Percentiles rank a stretch among this genome's conserved stretches.
phyloP scores from a whole-genome alignment of 2,113 vertebrate species.

The Lophura nycthemera region DNA sequence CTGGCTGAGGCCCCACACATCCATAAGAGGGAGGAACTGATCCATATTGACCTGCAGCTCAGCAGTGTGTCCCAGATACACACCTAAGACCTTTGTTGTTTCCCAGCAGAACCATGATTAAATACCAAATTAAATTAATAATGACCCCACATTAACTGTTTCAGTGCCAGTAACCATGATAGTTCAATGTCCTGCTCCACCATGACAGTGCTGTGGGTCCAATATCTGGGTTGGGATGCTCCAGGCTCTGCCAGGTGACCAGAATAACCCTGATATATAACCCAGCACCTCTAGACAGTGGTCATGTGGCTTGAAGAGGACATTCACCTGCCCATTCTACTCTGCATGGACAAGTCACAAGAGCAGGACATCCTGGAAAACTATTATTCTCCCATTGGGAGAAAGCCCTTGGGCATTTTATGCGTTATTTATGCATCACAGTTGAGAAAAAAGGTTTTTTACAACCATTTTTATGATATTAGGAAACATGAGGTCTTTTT shows the following conservation, averaged over 20 bases:
- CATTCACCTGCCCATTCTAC: not conserved
- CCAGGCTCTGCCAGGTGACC: not conserved
- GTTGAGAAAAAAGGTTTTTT: not conserved
- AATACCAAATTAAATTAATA: not conserved
- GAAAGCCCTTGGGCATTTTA: not conserved
- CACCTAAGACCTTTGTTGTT: not conserved
- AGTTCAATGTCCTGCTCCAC: too few species aligned
- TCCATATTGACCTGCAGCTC: not conserved
- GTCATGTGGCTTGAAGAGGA: not conserved
- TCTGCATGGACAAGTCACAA: not conserved
- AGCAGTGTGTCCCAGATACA: not conserved
- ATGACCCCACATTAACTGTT: not conserved
- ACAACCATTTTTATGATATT: not conserved
- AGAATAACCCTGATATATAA: not conserved
- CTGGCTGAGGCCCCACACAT: not conserved
- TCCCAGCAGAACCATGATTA: not conserved
- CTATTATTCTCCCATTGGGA: not conserved
- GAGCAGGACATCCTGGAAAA: not conserved
- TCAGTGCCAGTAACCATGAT: not conserved
- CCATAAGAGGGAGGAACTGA: not conserved
- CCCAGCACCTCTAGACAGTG: rapidly evolving
- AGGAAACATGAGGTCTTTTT: not conserved
- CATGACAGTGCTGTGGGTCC: too few species aligned
- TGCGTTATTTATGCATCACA: rapidly evolving
- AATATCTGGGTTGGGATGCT: not conserved